phyloP scores from a whole-genome alignment of 2,888 invertebrate species.

The Zygaena filipendulae region DNA sequence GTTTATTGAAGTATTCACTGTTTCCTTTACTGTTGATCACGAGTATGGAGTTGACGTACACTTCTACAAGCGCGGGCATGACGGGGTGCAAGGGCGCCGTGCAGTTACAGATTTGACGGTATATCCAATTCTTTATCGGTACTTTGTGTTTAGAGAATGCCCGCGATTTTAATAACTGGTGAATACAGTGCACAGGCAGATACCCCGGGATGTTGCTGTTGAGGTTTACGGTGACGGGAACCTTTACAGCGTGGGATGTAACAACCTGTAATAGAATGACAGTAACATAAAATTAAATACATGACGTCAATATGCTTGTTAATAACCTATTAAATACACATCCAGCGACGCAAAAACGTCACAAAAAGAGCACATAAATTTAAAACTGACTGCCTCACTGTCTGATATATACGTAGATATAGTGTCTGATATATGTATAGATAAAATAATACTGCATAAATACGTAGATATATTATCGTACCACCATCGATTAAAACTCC shows the following conservation, averaged over 20 bases:
- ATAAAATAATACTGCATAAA: too few species aligned
- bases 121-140: constrained; percentile 97
- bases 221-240: constrained; percentile 90
- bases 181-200: constrained; percentile 95
- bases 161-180: constrained; percentile 91
- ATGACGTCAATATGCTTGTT: constrained; percentile 1
- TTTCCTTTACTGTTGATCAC: constrained; percentile 73
- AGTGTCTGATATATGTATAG: too few species aligned
- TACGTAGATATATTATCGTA: too few species aligned
- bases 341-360: too few species aligned
- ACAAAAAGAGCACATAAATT: too few species aligned
- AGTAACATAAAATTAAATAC: constrained; percentile 6
- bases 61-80: constrained; percentile 92
- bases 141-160: constrained; percentile 97
- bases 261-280: constrained; percentile 72
- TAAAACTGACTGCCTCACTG: too few species aligned
- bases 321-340: not conserved
- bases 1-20: constrained; percentile 88
- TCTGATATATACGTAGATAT: too few species aligned
- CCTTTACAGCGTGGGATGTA: constrained; percentile 94
- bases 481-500: too few species aligned
- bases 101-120: constrained; percentile 89
- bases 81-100: constrained; percentile 93
- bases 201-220: constrained; percentile 92
- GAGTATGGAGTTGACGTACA: constrained; percentile 93